Percentiles rank a stretch among this genome's conserved stretches.
These are phyloP conservation scores for Danio tinwini DNA, from an alignment of 2,797 vertebrate genomes.

Conservation along the genomic window DNA sequence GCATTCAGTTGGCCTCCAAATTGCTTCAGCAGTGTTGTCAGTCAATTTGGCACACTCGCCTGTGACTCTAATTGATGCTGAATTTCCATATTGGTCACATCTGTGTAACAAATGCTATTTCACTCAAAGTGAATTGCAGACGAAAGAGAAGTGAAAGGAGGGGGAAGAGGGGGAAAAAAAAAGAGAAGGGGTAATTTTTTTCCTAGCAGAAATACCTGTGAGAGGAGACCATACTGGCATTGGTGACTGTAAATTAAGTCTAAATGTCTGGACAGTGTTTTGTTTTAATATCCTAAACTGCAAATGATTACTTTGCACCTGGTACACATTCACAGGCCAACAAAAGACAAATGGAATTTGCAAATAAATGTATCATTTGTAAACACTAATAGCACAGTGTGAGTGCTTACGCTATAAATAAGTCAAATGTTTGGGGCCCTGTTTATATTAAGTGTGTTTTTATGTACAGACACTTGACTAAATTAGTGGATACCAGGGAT, in stretches of 20 bases:
- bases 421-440: not conserved
- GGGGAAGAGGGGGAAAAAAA: not conserved
- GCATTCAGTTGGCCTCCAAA: slow-evolving; percentile 48
- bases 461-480: too few relatives aligned
- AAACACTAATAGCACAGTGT: not conserved
- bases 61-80: slow-evolving; percentile 51
- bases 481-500: too few relatives aligned
- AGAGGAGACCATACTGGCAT: slow-evolving; percentile 5
- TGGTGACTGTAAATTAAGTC: slow-evolving; percentile 15
- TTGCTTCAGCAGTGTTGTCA: slow-evolving; percentile 42
- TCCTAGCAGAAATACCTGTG: slow-evolving; percentile 35
- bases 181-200: not conserved
- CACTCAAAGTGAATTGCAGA: slow-evolving; percentile 45
- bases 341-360: not conserved
- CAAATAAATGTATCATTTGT: slow-evolving; percentile 3
- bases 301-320: slow-evolving; percentile 30
- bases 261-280: slow-evolving; percentile 7
- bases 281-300: not conserved
- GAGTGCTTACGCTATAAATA: not conserved
- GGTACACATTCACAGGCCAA: slow-evolving; percentile 4
- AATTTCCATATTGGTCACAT: slow-evolving; percentile 64
- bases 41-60: slow-evolving; percentile 54
- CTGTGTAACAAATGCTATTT: slow-evolving; percentile 52
- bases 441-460: too few relatives aligned
- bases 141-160: not conserved